Base-by-base conservation (phyloP, 2,797 vertebrate species). In the Cuculus canorus region DNA sequence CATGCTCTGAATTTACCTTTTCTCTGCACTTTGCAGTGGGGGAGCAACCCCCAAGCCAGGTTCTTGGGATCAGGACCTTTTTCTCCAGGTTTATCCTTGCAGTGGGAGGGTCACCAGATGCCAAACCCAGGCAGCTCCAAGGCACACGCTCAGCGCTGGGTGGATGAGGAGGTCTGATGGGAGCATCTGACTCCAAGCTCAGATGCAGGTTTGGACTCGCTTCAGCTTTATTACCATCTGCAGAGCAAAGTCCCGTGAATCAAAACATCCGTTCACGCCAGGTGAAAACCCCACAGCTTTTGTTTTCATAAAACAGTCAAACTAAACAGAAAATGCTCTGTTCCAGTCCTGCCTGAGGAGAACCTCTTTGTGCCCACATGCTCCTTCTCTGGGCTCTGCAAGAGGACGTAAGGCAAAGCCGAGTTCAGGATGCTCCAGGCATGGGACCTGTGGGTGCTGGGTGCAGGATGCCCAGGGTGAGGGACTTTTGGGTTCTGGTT, bases 71-170 rank as follows among this genome's bases (percentile, higher is more conserved):
- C 1, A 3, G 47, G 39, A 13, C 10, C 33, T 85, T 43, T 88
- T 53, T 27, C 69, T 45, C 13, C 5, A 30, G n/a, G 23, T 28
- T 69, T 59, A 69, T 65, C n/a, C 27, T n/a, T 24, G 15, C 0
- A 0, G 2, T 19, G 30, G 13, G 53, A 64, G n/a, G 13, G 45
- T 41, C 32, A 22, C 8, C 37, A 48, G 45, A 14, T 54, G 37
- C 54, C 78, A 39, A 69, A 86, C 9, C 17, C 1, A 1, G 15
- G 45, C 60, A 28, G 54, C 25, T 69, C 52, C 12, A 35, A 57
- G 60, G 14, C 60, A 30, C 1, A 0, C 0, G 28, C 64, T 61
- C 87, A 50, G 60, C 3, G 9, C 50, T 0, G 1, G 52, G 22
- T 3, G 9, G 75, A 37, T 43, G 70, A 63, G 66, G 47, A n/a